Evolutionary conservation across 2,888 invertebrate species (phyloP), one percentile per base, ranked within the genome.

Genomic region (Epinotia ramella): DNA sequence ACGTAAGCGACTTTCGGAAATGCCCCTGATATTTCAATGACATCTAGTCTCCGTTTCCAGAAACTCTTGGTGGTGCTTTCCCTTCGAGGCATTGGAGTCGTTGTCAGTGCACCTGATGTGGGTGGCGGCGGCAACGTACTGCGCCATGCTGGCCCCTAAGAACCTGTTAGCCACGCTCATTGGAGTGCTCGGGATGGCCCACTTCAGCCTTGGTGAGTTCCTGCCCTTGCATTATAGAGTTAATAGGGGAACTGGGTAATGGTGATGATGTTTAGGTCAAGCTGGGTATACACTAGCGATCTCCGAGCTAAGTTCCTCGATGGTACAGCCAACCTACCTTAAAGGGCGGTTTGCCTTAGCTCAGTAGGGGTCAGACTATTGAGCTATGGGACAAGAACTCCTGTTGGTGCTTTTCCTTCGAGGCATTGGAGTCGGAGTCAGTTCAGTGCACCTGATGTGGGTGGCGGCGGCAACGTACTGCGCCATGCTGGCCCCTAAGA

Each of bases 381-480:
- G n/a, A n/a, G n/a, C n/a, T n/a, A n/a, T n/a, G n/a, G n/a, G n/a
- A n/a, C n/a, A n/a, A n/a, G n/a, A 97, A 96, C 86, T 97, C 98
- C 7, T 98, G 97, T 97, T 97, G 97, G 97, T 97, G 97, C 85
- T 97, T 98, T 82, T 97, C 97, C 0, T 97, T 98, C 83, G 98
- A 98, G 91, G 97, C 97, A 0, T 96, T 98, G 95, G 98, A 98
- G 89, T 97, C 97, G 0, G 91, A 98, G 18, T 97, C 97, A 0
- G 97, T 97, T n/a, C n/a, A n/a, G n/a, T n/a, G 33, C 97, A 98
- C 84, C 91, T 98, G 80, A 97, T 98, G 97, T 98, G 98, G 97
- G 97, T 98, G 18, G 97, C 98, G 56, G 98, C 98, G 0, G 97
- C 98, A 7, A 97, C 98, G 0, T 98, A 98, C 88, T 98, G 97